Evolutionary conservation across 2,888 invertebrate genomes (phyloP).

Genomic region (Noctua janthe): DNA sequence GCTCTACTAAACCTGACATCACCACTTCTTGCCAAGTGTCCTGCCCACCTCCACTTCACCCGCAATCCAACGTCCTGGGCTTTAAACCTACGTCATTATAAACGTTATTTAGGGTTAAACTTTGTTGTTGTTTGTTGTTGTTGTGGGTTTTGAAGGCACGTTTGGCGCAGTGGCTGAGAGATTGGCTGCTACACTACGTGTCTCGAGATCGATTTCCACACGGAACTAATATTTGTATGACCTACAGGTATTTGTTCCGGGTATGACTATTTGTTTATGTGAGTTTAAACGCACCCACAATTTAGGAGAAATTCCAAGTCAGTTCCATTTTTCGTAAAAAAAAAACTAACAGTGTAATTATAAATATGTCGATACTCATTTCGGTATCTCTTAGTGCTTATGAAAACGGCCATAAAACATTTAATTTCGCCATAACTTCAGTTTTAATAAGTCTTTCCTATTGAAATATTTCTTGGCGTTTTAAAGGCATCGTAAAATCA

Average conservation of each 20-base stretch:
- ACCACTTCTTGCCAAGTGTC: too few relatives aligned
- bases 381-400: background rate
- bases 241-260: too few relatives aligned
- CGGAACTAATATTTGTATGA: too few relatives aligned
- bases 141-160: background rate
- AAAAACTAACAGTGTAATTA: background rate
- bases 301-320: background rate
- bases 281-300: background rate
- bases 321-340: too few relatives aligned
- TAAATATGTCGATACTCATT: background rate
- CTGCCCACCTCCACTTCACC: too few relatives aligned
- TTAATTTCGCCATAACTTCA: slow-evolving; percentile 1
- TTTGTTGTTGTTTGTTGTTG: background rate
- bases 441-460: background rate
- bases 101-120: background rate
- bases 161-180: background rate
- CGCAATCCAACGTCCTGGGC: too few relatives aligned
- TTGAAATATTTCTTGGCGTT: slow-evolving; percentile 25
- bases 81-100: background rate
- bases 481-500: slow-evolving; percentile 41
- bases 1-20: too few relatives aligned
- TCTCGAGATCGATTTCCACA: too few relatives aligned
- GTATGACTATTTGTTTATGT: too few relatives aligned
- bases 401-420: background rate
- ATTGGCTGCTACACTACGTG: background rate